Evolutionary conservation across 2,888 invertebrate species (phyloP).

Genomic region (Amorpha juglandis): DNA sequence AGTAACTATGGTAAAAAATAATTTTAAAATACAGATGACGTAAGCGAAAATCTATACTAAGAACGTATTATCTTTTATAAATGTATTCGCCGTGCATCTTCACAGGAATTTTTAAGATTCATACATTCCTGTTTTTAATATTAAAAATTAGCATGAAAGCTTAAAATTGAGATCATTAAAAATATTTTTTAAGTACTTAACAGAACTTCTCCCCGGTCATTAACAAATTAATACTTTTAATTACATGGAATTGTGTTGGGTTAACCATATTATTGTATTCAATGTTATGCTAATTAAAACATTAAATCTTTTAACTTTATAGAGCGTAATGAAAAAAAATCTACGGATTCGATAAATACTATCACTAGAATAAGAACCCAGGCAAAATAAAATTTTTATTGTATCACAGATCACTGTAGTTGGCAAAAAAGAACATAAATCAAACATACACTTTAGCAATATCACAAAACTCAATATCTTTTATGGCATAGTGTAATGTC

Average conservation of each 20-base stretch:
- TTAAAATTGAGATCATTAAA: no score
- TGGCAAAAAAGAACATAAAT: slow-evolving; percentile 48
- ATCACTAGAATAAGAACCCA: neutral
- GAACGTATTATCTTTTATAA: no score
- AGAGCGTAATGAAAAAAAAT: neutral
- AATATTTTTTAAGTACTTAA: neutral
- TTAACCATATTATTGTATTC: neutral
- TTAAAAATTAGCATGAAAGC: no score
- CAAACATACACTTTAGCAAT: slow-evolving; percentile 55
- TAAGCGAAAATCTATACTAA: no score
- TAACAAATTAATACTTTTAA: neutral
- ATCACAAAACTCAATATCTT: slow-evolving; percentile 74
- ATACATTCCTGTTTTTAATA: no score
- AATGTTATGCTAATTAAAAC: neutral
- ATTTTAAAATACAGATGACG: no score
- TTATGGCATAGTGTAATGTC: slow-evolving; percentile 77
- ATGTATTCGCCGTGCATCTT: no score
- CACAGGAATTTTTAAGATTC: no score
- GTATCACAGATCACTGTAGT: slow-evolving; percentile 9
- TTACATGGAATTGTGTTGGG: neutral
- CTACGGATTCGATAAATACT: no score
- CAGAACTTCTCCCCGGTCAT: neutral
- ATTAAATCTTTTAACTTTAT: neutral
- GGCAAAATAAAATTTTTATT: neutral
- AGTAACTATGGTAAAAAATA: no score